Percentiles rank a stretch among this genome's conserved stretches.
phyloP scores from a whole-genome alignment of 1,140 invertebrate genomes.

The Temnothorax longispinosus region DNA sequence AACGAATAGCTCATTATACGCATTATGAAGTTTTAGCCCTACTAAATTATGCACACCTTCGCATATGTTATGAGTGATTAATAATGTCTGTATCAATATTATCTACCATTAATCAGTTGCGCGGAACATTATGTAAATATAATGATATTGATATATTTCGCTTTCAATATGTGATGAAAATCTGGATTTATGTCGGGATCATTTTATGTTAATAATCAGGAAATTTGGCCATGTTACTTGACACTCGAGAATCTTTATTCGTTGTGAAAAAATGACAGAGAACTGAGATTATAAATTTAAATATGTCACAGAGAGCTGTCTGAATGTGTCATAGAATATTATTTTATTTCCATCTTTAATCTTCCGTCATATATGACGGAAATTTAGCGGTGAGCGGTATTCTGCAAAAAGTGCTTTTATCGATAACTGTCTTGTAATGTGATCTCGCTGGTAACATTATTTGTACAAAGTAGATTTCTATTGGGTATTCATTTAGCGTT shows the following conservation, averaged over 20 bases:
- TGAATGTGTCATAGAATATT: background rate
- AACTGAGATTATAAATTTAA: background rate
- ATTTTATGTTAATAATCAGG: background rate
- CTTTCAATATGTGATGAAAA: background rate
- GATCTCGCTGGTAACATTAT: slow-evolving; percentile 16
- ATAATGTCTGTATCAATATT: slow-evolving; percentile 8
- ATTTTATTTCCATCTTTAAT: background rate
- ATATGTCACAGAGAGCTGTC: background rate
- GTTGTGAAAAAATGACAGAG: background rate
- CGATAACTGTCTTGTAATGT: background rate
- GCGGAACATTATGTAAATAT: slow-evolving; percentile 12
- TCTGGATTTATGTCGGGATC: background rate
- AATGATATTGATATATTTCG: background rate
- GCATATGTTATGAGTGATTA: background rate
- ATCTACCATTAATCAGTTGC: slow-evolving; percentile 7
- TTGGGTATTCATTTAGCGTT: slow-evolving; percentile 3
- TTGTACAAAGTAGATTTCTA: slow-evolving; percentile 20
- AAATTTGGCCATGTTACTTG: background rate
- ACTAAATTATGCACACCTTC: slow-evolving; percentile 23
- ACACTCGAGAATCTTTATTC: background rate
- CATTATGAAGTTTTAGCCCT: background rate
- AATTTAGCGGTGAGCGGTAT: background rate
- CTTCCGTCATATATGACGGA: background rate
- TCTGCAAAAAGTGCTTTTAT: background rate
- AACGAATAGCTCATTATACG: background rate